Evolutionary conservation across 2,888 invertebrate genomes (phyloP), one percentile per base, ranked within the genome.

Genomic region (Campoplex nolae): DNA sequence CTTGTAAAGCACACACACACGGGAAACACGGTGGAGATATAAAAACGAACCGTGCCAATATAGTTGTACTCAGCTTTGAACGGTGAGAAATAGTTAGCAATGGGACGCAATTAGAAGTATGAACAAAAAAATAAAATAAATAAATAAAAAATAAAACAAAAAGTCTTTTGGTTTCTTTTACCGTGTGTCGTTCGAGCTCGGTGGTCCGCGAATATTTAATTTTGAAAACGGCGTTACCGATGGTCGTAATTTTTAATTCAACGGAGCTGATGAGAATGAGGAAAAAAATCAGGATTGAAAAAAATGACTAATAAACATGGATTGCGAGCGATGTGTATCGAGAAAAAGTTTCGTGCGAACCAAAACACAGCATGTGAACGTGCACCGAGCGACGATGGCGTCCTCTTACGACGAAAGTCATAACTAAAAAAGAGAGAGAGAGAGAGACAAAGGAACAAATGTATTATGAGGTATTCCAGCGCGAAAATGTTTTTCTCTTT

Each of bases 31-130:
- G 76, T 75, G 28, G 62, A 23, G 67, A 35, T 35, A 35, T 35
- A 62, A 71, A 51, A 58, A 83, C 58, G 75, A 77, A 73, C 65
- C 74, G 78, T 85, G 82, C 73, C 73, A 42, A 76, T 68, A 79
- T 77, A 67, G 48, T 62, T 32, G 78, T 80, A 87, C 51, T 83
- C 85, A 54, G 76, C 79, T 84, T 85, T 78, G 38, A 85, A 87
- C 35, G 85, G 84, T 87, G 87, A 84, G 86, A 88, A 77, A 82
- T 89, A 89, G 89, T 87, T 89, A 89, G 89, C 86, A 88, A 88
- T 85, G 89, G 89, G 89, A 88, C 89, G 88, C 89, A 89, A 89
- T 89, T 89, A 89, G 89, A 86, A 84, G 84, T 89, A 89, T 82
- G 85, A 32, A 74, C 51, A 74, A 58, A 75, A 68, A 28, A 54